Evolutionary conservation across 1,140 invertebrate genomes (phyloP).

Genomic region (Microplitis mediator): DNA sequence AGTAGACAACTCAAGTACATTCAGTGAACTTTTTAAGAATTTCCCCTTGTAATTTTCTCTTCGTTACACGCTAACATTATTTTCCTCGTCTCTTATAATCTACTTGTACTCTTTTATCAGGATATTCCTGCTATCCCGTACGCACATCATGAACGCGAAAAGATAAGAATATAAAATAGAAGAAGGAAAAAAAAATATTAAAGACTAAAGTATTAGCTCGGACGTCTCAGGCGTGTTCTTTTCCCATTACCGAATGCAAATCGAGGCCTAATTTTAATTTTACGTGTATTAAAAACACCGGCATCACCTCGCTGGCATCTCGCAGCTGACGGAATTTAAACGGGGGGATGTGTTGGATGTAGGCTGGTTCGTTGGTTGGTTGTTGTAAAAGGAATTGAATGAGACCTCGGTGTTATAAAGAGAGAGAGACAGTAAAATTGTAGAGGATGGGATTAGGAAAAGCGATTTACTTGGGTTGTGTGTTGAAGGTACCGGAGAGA

Average conservation of each 20-base stretch:
- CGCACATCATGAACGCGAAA: background rate
- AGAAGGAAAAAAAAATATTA: slow-evolving; percentile 12
- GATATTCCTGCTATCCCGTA: background rate
- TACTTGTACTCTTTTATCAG: slow-evolving; percentile 10
- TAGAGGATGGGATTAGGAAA: slow-evolving; percentile 49
- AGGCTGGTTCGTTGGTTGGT: slow-evolving; percentile 2
- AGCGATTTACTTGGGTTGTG: slow-evolving; percentile 43
- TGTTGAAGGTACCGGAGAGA: background rate
- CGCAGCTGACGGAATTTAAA: slow-evolving; percentile 57
- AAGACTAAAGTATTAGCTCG: background rate
- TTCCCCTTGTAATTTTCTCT: slow-evolving; percentile 18
- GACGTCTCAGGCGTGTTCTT: slow-evolving; percentile 45
- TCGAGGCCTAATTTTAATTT: slow-evolving; percentile 68
- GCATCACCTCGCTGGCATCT: slow-evolving; percentile 36
- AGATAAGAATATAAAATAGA: background rate
- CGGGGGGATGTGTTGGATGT: background rate
- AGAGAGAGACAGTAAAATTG: background rate
- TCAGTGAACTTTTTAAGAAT: background rate
- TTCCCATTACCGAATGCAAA: slow-evolving; percentile 68
- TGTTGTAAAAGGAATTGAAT: background rate
- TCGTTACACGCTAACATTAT: slow-evolving; percentile 23
- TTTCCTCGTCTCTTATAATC: slow-evolving; percentile 15
- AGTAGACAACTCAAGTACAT: background rate
- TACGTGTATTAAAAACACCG: slow-evolving; percentile 65
- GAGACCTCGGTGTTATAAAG: background rate